Base-by-base conservation (phyloP, 2,888 invertebrate species). In the Vandiemenella viatica region DNA sequence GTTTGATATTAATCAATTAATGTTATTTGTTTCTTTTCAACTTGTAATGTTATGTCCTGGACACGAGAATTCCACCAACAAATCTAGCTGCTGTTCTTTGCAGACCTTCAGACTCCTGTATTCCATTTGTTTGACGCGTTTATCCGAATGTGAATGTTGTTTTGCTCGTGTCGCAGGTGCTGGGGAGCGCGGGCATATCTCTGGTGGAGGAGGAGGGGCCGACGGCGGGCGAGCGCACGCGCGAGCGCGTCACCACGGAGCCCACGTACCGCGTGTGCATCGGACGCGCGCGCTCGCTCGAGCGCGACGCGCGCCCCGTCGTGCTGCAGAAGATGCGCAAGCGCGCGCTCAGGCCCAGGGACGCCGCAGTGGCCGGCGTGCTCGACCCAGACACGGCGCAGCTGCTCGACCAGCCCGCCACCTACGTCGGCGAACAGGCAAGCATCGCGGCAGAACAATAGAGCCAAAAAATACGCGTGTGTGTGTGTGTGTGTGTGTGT, bases 281-380 rank as follows among this genome's bases (percentile, higher is more conserved):
- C 50, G 75, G 77, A 17, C 70, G 75, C 54, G 78, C 79, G 19
- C 70, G 70, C 52, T 72, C 76, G 2, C 74, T 77, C 4, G 74
- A 77, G 38, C 62, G 73, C 8, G 81, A 81, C 59, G 75, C 75
- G 1, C 83, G 80, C 62, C 76, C 80, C 26, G 75, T 84, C 5
- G 73, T 74, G 2, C 65, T 89, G 43, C 86, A 86, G 63, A 87
- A 85, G 65, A 75, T 89, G 64, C 73, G 85, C 40, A 84, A 83
- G 63, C 78, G 80, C 52, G 77, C 85, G 21, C 67, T 89, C 1
- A 76, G 77, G 57, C 81, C 88, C 1, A 72, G 74, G 50, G 86
- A 88, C 63, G 90, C 91, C 0, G 65, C 84, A 1, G 77, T 82
- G 57, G 79, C 79, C 62, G 84, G 86, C 20, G 70, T 92, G 41